Percentiles rank a stretch among this genome's conserved stretches.
Conservation (phyloP, 2,888 invertebrate species). For the Anorthoa munda region DNA sequence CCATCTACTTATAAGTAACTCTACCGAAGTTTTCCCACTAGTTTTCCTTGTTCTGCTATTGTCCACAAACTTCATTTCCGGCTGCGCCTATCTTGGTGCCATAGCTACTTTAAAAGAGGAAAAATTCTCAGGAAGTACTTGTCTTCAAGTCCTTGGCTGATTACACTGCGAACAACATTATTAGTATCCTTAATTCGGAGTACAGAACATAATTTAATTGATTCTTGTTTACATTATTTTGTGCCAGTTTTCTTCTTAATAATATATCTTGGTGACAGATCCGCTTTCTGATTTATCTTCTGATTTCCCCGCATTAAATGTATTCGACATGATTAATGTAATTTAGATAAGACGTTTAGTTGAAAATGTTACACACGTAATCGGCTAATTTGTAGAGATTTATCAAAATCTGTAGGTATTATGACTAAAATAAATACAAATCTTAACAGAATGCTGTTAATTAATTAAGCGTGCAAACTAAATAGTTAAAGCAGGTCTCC, state of each 20-base stretch:
- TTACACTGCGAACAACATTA: constrained; percentile 32
- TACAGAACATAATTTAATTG: constrained; percentile 5
- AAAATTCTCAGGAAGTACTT: constrained; percentile 48
- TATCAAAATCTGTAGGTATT: neutral
- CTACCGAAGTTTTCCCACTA: neutral
- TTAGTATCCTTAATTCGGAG: constrained; percentile 38
- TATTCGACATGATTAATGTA: constrained; percentile 49
- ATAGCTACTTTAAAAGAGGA: constrained; percentile 43
- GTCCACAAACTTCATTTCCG: constrained; percentile 9
- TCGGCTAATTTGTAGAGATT: constrained; percentile 32
- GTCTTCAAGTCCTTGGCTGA: constrained; percentile 47
- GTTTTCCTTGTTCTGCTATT: constrained; percentile 13
- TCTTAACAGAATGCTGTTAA: neutral
- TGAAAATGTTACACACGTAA: constrained; percentile 25
- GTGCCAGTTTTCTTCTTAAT: constrained; percentile 8
- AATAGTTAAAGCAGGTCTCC: neutral
- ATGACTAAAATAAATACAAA: neutral
- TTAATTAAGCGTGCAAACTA: neutral
- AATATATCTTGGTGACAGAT: constrained; percentile 26
- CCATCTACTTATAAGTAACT: neutral
- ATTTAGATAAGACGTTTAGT: constrained; percentile 46
- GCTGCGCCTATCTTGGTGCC: constrained; percentile 9
- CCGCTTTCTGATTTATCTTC: constrained; percentile 41
- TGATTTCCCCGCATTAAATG: constrained; percentile 38
- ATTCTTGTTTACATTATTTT: constrained; percentile 7